These are phyloP conservation scores for Fissipunctia ypsillon DNA, from an alignment of 2,888 invertebrate species.

Conservation along the genomic window DNA sequence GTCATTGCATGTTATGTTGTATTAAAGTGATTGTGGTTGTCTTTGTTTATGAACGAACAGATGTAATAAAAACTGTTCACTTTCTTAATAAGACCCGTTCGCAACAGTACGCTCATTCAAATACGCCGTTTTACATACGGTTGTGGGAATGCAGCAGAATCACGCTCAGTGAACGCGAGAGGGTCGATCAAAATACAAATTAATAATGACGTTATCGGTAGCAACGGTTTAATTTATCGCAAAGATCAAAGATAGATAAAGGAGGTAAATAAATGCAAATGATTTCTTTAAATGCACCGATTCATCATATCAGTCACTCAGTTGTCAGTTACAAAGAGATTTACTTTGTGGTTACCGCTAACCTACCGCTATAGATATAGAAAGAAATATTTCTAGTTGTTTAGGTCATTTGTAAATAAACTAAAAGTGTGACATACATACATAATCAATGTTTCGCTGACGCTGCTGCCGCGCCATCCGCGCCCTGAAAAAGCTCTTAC, in stretches of 20 bases:
- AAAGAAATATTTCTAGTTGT: background rate
- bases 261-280: conserved; percentile 13
- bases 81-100: background rate
- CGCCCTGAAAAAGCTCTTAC: background rate
- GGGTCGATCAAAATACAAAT: conserved; percentile 41
- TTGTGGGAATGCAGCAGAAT: conserved; percentile 21
- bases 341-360: background rate
- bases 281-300: background rate
- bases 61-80: background rate
- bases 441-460: background rate
- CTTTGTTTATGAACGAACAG: background rate
- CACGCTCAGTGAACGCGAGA: conserved; percentile 13
- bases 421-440: background rate
- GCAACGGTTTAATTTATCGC: conserved; percentile 24
- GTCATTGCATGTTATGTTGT: background rate
- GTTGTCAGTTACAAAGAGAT: conserved; percentile 16
- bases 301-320: conserved; percentile 21
- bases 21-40: background rate
- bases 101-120: background rate
- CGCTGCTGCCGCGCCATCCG: background rate
- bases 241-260: conserved; percentile 27
- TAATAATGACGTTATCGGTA: conserved; percentile 31
- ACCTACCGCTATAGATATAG: background rate
- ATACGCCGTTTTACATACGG: background rate
- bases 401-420: no score